Evolutionary conservation across 2,888 invertebrate species (phyloP), one percentile per base, ranked within the genome.

Genomic region (Drosophila stalkeri): DNA sequence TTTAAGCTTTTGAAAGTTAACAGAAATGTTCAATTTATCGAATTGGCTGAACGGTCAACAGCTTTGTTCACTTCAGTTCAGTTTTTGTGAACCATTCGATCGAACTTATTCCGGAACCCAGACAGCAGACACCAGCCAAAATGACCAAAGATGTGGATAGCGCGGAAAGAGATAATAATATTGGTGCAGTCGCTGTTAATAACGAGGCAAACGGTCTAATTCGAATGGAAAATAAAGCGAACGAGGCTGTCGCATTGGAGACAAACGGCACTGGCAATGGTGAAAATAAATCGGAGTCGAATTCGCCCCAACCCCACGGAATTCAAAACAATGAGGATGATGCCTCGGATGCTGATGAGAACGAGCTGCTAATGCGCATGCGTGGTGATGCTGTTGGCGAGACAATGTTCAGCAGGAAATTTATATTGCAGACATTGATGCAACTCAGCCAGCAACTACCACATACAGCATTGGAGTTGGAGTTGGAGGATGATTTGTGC

Each of bases 381-480:
- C 94, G 94, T 86, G 97, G 97, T 20, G 97, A 97, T 93, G 95
- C 95, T 3, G 96, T 97, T 66, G 97, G 97, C 12, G 94, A 96
- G 73, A 97, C 97, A 0, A 94, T 96, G 35, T 97, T 97, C 91
- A 97, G 97, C 89, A 95, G 96, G 91, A 94, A 96, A 37, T 96
- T 96, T 91, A 96, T 96, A 12, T 92, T 96, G 33, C 95, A 95
- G 91, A 95, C 96, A 20, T 90, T 97, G 20, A 92, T 97, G 65
- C 95, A 95, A 91, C 92, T 96, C 16, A 94, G 85, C 33, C 72
- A 82, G 27, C 77, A 74, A n/a, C 55, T 35, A 9, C 52, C 66
- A 7, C 66, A 70, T 9, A 44, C 70, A 0, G 11, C 75, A 0
- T 31, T 89, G 44, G 77, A 71, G 1, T 94, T 95, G 68, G 93